Evolutionary conservation across 2,113 vertebrate species (phyloP).

Genomic region (Spilogale gracilis): DNA sequence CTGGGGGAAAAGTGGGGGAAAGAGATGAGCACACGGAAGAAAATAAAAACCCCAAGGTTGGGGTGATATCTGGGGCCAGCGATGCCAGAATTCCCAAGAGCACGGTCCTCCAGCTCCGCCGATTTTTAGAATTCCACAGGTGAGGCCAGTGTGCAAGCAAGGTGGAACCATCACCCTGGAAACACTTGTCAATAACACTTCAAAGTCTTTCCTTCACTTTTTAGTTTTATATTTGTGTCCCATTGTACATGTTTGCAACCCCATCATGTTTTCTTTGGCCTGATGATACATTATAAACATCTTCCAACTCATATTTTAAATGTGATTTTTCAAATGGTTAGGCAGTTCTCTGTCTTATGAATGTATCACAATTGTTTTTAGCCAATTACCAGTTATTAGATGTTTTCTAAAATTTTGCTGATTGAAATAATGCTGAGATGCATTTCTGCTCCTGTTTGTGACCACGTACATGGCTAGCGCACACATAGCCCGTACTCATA

Average conservation of each 20-base stretch:
- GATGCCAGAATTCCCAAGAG: neutral
- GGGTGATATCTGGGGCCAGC: neutral
- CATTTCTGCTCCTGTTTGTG: neutral
- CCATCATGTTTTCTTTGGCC: neutral
- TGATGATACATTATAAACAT: neutral
- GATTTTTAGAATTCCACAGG: neutral
- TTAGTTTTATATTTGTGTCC: neutral
- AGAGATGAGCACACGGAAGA: neutral
- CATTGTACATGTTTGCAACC: neutral
- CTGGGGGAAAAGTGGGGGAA: neutral
- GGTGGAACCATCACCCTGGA: neutral
- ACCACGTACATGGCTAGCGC: neutral
- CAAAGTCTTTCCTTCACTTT: neutral
- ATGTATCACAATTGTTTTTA: neutral
- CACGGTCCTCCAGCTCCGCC: neutral
- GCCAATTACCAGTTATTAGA: neutral
- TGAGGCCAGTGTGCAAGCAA: neutral
- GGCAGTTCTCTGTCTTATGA: neutral
- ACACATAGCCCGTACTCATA: neutral
- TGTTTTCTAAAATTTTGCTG: neutral
- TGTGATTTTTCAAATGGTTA: neutral
- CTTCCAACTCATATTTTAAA: neutral
- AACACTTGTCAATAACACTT: neutral
- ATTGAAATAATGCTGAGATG: slow-evolving; percentile 29
- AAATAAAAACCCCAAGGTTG: neutral